Base-by-base conservation (phyloP, 1,140 invertebrate species). In the Macrobrachium nipponense region DNA sequence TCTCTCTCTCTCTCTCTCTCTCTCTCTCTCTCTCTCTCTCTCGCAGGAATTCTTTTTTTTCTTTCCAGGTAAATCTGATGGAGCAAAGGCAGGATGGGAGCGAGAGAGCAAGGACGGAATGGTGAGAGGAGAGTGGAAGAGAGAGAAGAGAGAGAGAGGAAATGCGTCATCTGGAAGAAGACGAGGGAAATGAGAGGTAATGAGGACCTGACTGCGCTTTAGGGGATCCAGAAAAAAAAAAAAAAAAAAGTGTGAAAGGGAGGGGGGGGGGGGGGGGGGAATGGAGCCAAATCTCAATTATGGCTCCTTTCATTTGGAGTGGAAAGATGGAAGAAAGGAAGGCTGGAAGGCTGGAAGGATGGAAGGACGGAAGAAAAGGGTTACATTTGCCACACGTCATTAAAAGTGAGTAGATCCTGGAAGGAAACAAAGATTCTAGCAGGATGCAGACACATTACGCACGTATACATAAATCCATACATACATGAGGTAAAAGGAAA, bases 1-100 rank as follows among this genome's bases (percentile, higher is more conserved):
- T 27, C 68, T 72, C 68, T 72, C 68, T 27, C 68, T 72, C 23
- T 27, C 68, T 72, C 68, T 72, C 68, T 72, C 23, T 6, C 68
- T 72, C 20, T 36, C 23, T 23, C 20, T 72, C 23, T 72, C 68
- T n/a, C 68, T 72, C 68, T 72, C 1, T 6, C 68, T 72, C 68
- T 36, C 27, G 27, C 27, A 36, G 27, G 27, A 36, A 36, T 36
- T 36, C 4, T 36, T 4, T 36, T 36, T 36, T 36, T 36, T 36
- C 27, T 36, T 36, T 36, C 27, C 27, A 36, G 27, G 27, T 36
- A 36, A 36, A 36, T 36, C 27, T 4, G 27, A 1, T 4, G 27
- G 27, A 36, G 27, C 27, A 36, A 36, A 36, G 27, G 27, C n/a
- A n/a, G n/a, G n/a, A n/a, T n/a, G n/a, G n/a, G n/a, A n/a, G n/a